Conservation (phyloP, 1,140 invertebrate genomes). For the Ceratitis capitata region DNA sequence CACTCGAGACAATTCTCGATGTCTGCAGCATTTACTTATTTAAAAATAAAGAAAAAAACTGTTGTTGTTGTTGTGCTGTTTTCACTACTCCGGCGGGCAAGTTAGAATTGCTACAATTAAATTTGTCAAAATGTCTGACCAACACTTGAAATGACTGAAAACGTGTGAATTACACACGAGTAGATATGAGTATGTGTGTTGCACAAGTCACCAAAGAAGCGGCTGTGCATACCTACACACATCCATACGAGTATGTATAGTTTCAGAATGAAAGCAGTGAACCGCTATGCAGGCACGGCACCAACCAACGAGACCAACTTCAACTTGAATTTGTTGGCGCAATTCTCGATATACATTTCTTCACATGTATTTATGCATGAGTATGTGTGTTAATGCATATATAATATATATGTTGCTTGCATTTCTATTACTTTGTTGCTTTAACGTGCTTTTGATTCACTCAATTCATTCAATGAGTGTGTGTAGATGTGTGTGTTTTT, state of each 20-base stretch:
- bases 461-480: slow-evolving; percentile 5
- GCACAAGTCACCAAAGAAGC: not conserved
- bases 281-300: too few relatives aligned
- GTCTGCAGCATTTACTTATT: not conserved
- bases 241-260: not conserved
- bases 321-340: not conserved
- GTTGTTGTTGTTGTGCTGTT: not conserved
- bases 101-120: slow-evolving; percentile 1
- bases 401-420: too few relatives aligned
- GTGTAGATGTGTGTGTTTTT: too few relatives aligned
- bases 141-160: not conserved
- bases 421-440: not conserved
- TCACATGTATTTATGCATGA: not conserved
- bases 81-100: not conserved
- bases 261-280: not conserved
- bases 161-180: not conserved
- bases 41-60: not conserved
- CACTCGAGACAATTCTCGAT: not conserved
- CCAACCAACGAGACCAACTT: not conserved
- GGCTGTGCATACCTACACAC: too few relatives aligned
- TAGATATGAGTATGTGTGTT: too few relatives aligned
- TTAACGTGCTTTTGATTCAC: not conserved
- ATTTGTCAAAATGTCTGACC: slow-evolving; percentile 13
- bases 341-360: not conserved
- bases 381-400: too few relatives aligned